Conservation (phyloP, 2,888 invertebrate species). For the Alentia gelatinosa region DNA sequence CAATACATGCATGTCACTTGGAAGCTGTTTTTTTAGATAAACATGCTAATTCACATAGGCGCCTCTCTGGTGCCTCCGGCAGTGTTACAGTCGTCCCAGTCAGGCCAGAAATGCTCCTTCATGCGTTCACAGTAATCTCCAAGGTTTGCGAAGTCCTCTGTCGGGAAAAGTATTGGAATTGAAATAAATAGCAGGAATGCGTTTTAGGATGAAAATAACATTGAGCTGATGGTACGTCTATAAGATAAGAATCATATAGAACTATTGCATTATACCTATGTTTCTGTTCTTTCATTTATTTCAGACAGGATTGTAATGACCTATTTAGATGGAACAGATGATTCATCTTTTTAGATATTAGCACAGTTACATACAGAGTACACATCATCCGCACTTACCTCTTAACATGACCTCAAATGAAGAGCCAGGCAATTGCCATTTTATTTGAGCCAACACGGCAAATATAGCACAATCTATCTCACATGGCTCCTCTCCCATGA, state of each 20-base stretch:
- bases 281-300: not conserved
- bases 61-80: not conserved
- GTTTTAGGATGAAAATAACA: no score
- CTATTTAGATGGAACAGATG: not conserved
- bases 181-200: no score
- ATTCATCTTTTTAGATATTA: not conserved
- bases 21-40: not conserved
- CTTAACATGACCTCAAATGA: not conserved
- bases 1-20: not conserved
- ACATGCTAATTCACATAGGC: not conserved
- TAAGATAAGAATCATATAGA: not conserved
- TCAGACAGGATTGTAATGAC: not conserved
- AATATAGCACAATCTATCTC: not conserved
- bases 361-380: not conserved
- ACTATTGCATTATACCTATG: not conserved
- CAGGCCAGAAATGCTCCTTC: constrained; percentile 77
- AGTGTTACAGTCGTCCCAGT: constrained; percentile 74
- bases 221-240: not conserved
- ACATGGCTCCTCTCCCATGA: not conserved
- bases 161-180: no score
- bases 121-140: constrained; percentile 74
- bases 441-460: not conserved
- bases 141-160: constrained; percentile 71
- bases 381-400: not conserved
- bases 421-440: not conserved